Percentiles rank a stretch among this genome's conserved stretches.
These are phyloP conservation scores for Didymodactylos carnosus DNA, from an alignment of 2,888 invertebrate species.

Conservation along the genomic window DNA sequence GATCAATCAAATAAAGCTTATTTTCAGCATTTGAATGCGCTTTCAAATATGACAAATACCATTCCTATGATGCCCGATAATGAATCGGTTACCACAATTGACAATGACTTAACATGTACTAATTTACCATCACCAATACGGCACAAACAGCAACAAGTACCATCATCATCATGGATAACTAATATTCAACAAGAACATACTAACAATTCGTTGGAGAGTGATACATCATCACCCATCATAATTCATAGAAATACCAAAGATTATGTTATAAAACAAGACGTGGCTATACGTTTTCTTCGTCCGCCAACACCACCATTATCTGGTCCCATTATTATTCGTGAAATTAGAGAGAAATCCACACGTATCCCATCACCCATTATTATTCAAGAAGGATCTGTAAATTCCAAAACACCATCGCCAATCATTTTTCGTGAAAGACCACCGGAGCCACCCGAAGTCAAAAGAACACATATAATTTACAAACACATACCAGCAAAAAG, in stretches of 20 bases:
- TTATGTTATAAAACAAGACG: not conserved
- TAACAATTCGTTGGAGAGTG: no score
- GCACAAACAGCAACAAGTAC: no score
- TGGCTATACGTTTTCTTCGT: not conserved
- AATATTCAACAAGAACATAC: not conserved
- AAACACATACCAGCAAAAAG: not conserved
- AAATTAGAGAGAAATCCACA: not conserved
- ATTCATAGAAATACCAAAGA: not conserved
- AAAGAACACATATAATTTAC: not conserved
- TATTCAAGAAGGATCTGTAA: not conserved
- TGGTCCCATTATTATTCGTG: not conserved
- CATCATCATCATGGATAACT: no score
- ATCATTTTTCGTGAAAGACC: not conserved
- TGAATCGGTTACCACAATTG: no score
- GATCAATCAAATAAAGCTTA: not conserved
- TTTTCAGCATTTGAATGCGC: not conserved
- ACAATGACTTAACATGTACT: no score
- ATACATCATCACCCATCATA: not conserved
- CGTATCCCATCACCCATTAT: not conserved
- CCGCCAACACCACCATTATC: not conserved
- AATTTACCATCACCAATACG: no score
- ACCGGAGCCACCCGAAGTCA: not conserved
- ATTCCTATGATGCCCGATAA: no score
- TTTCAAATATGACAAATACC: not conserved
- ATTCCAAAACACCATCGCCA: not conserved